These are phyloP conservation scores for Sycophaga agraensis DNA, from an alignment of 1,140 invertebrate genomes.

Conservation along the genomic window DNA sequence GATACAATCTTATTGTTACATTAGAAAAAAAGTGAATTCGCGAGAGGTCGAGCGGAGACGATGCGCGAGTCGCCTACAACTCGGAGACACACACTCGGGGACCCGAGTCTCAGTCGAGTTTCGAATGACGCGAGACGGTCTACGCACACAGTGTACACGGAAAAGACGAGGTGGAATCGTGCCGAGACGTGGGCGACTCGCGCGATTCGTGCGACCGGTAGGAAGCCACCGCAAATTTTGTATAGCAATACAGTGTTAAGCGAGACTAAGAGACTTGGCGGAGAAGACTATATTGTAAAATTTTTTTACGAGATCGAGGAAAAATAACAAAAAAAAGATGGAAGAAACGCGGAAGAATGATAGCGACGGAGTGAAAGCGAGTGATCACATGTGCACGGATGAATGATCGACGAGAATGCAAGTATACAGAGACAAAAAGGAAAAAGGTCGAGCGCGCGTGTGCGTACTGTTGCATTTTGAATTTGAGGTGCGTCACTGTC, in stretches of 20 bases:
- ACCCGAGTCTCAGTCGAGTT: not conserved
- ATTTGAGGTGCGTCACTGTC: conserved; percentile 20
- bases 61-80: conserved; percentile 1
- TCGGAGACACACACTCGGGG: not conserved
- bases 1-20: conserved; percentile 10
- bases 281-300: conserved; percentile 36
- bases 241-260: conserved; percentile 33
- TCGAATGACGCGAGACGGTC: not conserved
- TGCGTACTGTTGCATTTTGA: conserved; percentile 15
- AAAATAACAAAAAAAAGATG: conserved; percentile 25
- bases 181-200: not conserved
- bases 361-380: conserved; percentile 13
- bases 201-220: not conserved
- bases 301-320: conserved; percentile 33
- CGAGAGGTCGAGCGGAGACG: not conserved
- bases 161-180: not conserved
- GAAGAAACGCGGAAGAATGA: conserved; percentile 5
- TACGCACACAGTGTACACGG: conserved; percentile 8
- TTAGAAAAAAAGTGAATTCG: conserved; percentile 1
- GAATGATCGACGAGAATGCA: not conserved
- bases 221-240: conserved; percentile 19
- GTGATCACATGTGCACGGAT: conserved; percentile 7
- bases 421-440: not conserved
- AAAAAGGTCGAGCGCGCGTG: not conserved
- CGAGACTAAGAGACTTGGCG: conserved; percentile 39